These are phyloP conservation scores for Myrmecophaga tridactyla DNA, from an alignment of 2,113 vertebrate species.

Conservation along the genomic window DNA sequence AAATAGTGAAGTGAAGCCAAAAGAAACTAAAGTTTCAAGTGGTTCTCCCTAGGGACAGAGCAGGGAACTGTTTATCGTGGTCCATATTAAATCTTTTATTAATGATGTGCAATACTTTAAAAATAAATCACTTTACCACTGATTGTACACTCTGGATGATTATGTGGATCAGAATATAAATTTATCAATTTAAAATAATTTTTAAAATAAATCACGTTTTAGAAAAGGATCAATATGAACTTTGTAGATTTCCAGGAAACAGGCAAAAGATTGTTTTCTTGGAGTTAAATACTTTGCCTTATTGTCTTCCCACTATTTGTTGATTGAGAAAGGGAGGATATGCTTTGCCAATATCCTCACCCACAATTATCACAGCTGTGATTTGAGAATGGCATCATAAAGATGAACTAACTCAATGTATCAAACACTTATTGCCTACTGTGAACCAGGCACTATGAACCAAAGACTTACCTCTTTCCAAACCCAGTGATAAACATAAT, in stretches of 20 bases:
- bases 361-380: background rate
- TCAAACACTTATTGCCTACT: background rate
- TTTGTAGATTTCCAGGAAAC: background rate
- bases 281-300: background rate
- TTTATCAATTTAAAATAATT: too few species aligned
- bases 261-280: background rate
- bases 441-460: background rate
- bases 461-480: background rate
- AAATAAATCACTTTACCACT: too few species aligned
- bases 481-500: background rate
- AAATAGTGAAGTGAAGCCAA: background rate
- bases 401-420: background rate
- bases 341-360: background rate
- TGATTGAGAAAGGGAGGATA: background rate
- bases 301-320: background rate
- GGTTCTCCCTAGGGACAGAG: background rate
- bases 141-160: too few species aligned
- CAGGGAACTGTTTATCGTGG: background rate
- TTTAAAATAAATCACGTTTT: background rate
- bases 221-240: background rate
- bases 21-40: background rate
- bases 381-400: background rate
- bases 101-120: background rate
- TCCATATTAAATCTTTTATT: background rate
- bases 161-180: too few species aligned